A percentile compares a stretch with the other conserved stretches of the same genome.
Evolutionary conservation across 1,140 invertebrate species (phyloP).

Genomic region (Pseudomyrmex pallidus): DNA sequence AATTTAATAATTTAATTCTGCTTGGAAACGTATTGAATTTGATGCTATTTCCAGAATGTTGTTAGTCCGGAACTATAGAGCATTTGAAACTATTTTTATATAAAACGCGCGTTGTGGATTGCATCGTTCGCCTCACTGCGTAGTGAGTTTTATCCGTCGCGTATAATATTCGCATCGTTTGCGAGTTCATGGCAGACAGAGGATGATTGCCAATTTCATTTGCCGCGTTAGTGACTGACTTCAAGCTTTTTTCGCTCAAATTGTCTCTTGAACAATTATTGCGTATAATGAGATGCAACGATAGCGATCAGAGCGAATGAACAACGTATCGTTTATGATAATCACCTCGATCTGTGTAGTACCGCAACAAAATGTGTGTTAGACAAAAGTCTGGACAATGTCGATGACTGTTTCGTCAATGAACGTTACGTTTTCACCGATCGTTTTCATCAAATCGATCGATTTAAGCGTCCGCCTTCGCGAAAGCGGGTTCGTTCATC

Average conservation of each 20-base stretch:
- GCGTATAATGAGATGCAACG: constrained; percentile 8
- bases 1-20: too few relatives aligned
- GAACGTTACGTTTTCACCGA: constrained; percentile 8
- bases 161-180: not conserved
- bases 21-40: not conserved
- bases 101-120: not conserved
- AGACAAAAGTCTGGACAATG: too few relatives aligned
- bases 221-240: not conserved
- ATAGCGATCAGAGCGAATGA: constrained; percentile 23
- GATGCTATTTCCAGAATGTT: not conserved
- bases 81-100: not conserved
- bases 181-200: not conserved
- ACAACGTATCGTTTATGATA: constrained; percentile 28
- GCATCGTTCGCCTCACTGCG: not conserved
- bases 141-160: not conserved
- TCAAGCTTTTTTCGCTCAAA: not conserved
- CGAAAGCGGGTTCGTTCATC: not conserved
- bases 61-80: not conserved
- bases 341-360: not conserved
- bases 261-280: constrained; percentile 13
- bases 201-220: not conserved
- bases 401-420: not conserved
- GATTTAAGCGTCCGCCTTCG: not conserved
- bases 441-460: constrained; percentile 1
- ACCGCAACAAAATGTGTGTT: not conserved